Base-by-base conservation (phyloP, 2,113 vertebrate genomes). In the Gymnarchus niloticus region DNA sequence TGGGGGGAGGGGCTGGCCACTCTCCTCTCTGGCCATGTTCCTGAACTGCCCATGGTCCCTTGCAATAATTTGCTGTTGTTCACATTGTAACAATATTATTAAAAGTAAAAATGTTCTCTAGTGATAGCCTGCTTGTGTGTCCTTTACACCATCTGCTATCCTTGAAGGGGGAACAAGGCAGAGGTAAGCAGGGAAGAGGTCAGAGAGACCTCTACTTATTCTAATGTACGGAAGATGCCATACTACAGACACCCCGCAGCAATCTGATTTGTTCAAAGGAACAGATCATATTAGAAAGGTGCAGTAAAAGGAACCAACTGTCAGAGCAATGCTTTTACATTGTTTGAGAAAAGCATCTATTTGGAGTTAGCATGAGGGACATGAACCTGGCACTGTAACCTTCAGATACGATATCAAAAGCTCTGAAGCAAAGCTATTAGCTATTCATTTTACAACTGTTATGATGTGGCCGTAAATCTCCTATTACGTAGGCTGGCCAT, bases 161-260 rank as follows among this genome's bases (percentile, higher is more conserved):
- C 83, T 84, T 84, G 61, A 73, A 49, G 83, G 25, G 28, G 83
- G 25, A 65, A 54, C 46, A 69, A 25, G 49, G 61, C 23, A 33
- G 83, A 69, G 41, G 19, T 65, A 56, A 44, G 37, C 44, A 8
- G 8, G 56, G 56, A 46, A 41, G 41, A 61, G 25, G 83, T 48
- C 65, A 41, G 65, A 33, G 28, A 19, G 33, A 6, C 61, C 3
- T n/a, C n/a, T n/a, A n/a, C n/a, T n/a, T n/a, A n/a, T n/a, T n/a
- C n/a, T n/a, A n/a, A n/a, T n/a, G 61, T 33, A 73, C 5, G 65
- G n/a, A 73, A 37, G 41, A 17, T 41, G 33, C 65, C 65, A 41
- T 33, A 25, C 41, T 73, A 73, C 65, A 17, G 65, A 73, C 33
- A 73, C 12, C 33, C 4, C 33, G 14, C 14, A 17, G n/a, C 28